These are phyloP conservation scores for Lucilia sericata DNA, from an alignment of 1,140 invertebrate genomes.

Conservation along the genomic window DNA sequence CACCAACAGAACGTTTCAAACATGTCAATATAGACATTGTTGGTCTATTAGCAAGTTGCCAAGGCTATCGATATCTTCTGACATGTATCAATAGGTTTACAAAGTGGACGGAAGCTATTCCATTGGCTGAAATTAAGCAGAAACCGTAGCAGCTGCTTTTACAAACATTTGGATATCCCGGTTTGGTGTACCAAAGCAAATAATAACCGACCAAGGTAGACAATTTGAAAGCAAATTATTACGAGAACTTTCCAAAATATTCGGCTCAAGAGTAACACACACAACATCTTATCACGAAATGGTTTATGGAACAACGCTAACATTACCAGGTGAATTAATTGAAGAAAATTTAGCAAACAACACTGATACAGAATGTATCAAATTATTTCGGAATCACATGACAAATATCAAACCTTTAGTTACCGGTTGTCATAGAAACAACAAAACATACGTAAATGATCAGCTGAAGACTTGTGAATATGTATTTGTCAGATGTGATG, in stretches of 20 bases:
- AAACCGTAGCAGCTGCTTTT: slow-evolving; percentile 51
- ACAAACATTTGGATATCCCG: slow-evolving; percentile 60
- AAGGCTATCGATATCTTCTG: not conserved
- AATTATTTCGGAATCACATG: no score
- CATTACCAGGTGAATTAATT: no score
- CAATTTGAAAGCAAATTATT: slow-evolving; percentile 62
- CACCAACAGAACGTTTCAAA: no score
- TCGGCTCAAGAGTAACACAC: slow-evolving; percentile 48
- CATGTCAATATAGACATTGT: not conserved
- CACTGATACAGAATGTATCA: no score
- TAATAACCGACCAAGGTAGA: slow-evolving; percentile 65
- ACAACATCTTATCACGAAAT: not conserved
- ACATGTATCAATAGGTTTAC: slow-evolving; percentile 32
- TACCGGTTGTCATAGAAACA: no score
- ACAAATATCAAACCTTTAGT: no score
- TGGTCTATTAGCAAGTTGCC: not conserved
- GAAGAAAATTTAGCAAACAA: no score
- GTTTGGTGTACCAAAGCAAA: slow-evolving; percentile 55
- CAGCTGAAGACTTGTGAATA: no score
- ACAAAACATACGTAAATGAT: no score
- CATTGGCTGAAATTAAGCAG: slow-evolving; percentile 8
- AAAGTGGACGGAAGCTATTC: slow-evolving; percentile 21
- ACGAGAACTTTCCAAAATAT: slow-evolving; percentile 28
- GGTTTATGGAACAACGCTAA: not conserved
- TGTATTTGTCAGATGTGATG: no score